Evolutionary conservation across 2,113 vertebrate species (phyloP).

Genomic region (Chitala chitala): DNA sequence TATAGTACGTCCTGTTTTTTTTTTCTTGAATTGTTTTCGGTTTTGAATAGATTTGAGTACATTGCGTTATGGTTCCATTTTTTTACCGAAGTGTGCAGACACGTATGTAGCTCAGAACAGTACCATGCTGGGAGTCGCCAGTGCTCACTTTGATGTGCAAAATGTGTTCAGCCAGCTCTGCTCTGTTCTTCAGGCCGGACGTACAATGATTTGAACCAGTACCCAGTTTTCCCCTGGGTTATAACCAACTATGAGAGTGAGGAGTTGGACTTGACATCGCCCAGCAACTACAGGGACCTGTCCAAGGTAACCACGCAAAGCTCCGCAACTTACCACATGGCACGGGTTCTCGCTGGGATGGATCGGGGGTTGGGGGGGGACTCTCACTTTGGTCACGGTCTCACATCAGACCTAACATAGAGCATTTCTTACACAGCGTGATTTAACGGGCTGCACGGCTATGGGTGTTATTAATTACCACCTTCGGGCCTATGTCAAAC

Average conservation of each 20-base stretch:
- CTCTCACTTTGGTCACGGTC: too few relatives aligned
- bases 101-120: not conserved
- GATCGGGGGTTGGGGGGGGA: too few relatives aligned
- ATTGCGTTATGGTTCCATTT: not conserved
- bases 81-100: not conserved
- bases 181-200: conserved; percentile 71
- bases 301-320: conserved; percentile 85
- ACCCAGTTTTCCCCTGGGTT: conserved; percentile 97
- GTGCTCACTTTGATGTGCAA: not conserved
- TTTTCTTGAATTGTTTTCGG: not conserved
- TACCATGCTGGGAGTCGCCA: not conserved
- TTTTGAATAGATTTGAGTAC: too few relatives aligned
- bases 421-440: too few relatives aligned
- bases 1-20: not conserved
- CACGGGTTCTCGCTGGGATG: not conserved
- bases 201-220: conserved; percentile 94
- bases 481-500: not conserved
- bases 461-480: not conserved
- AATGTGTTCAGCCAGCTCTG: not conserved
- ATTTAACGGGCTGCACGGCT: not conserved
- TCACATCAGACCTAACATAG: too few relatives aligned
- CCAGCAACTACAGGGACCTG: conserved; percentile 97
- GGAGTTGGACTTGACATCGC: conserved; percentile 89
- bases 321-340: too few relatives aligned
- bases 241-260: conserved; percentile 96